Evolutionary conservation across 2,888 invertebrate species (phyloP).

Genomic region (Tenthredo livida): DNA sequence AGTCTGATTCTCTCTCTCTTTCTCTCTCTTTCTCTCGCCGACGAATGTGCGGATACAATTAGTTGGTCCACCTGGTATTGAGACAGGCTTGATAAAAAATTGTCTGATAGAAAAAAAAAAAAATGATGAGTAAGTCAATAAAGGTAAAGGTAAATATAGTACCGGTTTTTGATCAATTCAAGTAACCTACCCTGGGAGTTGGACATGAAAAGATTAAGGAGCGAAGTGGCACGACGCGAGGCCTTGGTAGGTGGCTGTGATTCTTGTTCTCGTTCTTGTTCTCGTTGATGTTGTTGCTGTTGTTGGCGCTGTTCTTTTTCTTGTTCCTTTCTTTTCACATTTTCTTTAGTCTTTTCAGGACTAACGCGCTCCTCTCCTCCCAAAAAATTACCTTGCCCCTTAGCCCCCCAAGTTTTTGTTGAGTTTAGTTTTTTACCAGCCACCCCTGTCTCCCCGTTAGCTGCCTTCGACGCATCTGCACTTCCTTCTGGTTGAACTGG

Average conservation of each 20-base stretch:
- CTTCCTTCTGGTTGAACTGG: slow-evolving; percentile 59
- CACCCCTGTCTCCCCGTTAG: slow-evolving; percentile 76
- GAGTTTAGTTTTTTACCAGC: slow-evolving; percentile 76
- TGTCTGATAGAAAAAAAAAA: background rate
- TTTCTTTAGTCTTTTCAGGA: slow-evolving; percentile 69
- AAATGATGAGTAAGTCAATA: background rate
- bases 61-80: slow-evolving; percentile 8
- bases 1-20: background rate
- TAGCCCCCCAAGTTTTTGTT: slow-evolving; percentile 74
- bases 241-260: slow-evolving; percentile 82
- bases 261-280: slow-evolving; percentile 67
- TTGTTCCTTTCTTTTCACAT: slow-evolving; percentile 70
- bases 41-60: background rate
- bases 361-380: slow-evolving; percentile 70
- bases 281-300: slow-evolving; percentile 70
- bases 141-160: slow-evolving; percentile 24
- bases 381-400: slow-evolving; percentile 73
- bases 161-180: slow-evolving; percentile 26
- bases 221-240: slow-evolving; percentile 95
- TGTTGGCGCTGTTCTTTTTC: slow-evolving; percentile 62
- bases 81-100: slow-evolving; percentile 37
- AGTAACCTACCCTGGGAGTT: slow-evolving; percentile 92
- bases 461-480: slow-evolving; percentile 69
- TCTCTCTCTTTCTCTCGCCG: background rate
- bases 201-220: slow-evolving; percentile 97